phyloP scores from a whole-genome alignment of 2,797 vertebrate species.

The Fundulus diaphanus region DNA sequence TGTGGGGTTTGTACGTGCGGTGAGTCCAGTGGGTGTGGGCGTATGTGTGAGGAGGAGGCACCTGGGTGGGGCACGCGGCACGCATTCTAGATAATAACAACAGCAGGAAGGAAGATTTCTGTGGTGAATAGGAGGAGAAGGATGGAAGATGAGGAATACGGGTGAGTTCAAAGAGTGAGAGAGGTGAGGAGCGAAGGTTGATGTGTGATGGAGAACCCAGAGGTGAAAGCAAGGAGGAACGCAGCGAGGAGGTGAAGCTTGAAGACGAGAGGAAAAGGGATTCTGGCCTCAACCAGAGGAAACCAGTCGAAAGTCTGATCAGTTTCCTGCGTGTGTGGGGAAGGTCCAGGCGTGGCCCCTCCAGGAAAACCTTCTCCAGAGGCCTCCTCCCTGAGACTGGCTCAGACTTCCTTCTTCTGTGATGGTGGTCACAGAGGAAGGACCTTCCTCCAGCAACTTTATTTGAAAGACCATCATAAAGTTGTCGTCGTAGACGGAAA shows the following conservation, averaged over 20 bases:
- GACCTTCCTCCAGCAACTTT: slow-evolving; percentile 26
- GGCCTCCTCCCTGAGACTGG: slow-evolving; percentile 51
- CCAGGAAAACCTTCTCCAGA: slow-evolving; percentile 45
- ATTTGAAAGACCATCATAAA: background rate
- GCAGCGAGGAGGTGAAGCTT: slow-evolving; percentile 29
- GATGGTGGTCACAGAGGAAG: slow-evolving; percentile 34
- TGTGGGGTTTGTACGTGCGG: slow-evolving; percentile 47
- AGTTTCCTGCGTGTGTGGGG: slow-evolving; percentile 61
- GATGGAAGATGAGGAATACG: slow-evolving; percentile 47
- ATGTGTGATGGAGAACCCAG: slow-evolving; percentile 40
- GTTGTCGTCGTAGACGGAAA: background rate
- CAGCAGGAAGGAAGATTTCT: slow-evolving; percentile 68
- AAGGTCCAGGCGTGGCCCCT: slow-evolving; percentile 67
- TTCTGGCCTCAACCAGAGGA: slow-evolving; percentile 65
- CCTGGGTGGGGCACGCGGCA: slow-evolving; percentile 53
- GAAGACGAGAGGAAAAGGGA: slow-evolving; percentile 40
- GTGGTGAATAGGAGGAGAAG: slow-evolving; percentile 60
- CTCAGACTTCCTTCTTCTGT: slow-evolving; percentile 48
- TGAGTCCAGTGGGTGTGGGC: slow-evolving; percentile 56
- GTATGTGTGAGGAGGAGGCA: slow-evolving; percentile 37
- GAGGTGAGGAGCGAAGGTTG: slow-evolving; percentile 6
- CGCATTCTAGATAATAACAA: slow-evolving; percentile 61
- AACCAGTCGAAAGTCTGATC: slow-evolving; percentile 62
- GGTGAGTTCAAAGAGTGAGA: slow-evolving; percentile 12
- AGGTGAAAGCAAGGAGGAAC: slow-evolving; percentile 27